These are phyloP conservation scores for Raphicerus campestris DNA, from an alignment of 2,113 vertebrate species.

Conservation along the genomic window DNA sequence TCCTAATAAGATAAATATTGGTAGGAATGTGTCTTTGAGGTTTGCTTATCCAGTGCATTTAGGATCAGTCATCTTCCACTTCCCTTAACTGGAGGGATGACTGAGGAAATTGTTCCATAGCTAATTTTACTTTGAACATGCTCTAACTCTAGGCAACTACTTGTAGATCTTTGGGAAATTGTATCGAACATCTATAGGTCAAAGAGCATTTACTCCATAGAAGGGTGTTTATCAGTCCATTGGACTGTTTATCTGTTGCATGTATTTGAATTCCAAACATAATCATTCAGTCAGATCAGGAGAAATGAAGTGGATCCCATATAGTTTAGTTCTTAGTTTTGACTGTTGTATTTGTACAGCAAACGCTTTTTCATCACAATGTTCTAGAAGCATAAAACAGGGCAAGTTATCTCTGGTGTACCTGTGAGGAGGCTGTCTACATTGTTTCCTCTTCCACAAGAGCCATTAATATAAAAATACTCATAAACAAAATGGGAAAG, in stretches of 20 bases:
- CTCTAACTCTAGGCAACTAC: not conserved
- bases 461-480: not conserved
- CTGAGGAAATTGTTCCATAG: not conserved
- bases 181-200: not conserved
- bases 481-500: slow-evolving; percentile 6
- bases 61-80: not conserved
- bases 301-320: not conserved
- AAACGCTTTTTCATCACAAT: not conserved
- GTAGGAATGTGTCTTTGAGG: not conserved
- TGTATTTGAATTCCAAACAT: not conserved
- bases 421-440: not conserved
- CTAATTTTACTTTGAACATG: not conserved
- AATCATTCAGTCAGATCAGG: not conserved
- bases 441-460: not conserved
- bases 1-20: not conserved
- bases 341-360: not conserved
- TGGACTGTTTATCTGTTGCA: not conserved
- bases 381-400: not conserved
- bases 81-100: not conserved
- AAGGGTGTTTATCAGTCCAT: too few species aligned
- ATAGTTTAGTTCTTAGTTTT: not conserved
- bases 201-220: not conserved
- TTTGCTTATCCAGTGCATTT: not conserved
- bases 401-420: not conserved
- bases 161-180: not conserved